A percentile compares a stretch with the other conserved stretches of the same genome.
Conservation (phyloP, 2,888 invertebrate genomes). For the Apotomis capreana region DNA sequence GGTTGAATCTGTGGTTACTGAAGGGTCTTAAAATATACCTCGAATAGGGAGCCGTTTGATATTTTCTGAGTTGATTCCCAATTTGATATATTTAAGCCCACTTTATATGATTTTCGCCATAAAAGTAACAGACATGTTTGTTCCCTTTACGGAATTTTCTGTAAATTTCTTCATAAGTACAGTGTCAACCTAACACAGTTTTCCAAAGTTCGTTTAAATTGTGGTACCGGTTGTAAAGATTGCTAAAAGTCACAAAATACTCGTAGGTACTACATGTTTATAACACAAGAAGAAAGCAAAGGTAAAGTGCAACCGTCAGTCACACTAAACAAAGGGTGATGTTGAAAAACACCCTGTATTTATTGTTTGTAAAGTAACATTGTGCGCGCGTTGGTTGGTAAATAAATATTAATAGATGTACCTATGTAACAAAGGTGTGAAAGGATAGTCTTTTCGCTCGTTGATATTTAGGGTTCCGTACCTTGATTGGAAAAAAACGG, state of each 20-base stretch:
- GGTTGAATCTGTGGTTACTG: background rate
- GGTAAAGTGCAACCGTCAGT: slow-evolving; percentile 45
- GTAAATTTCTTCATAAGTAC: no score
- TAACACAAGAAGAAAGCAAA: slow-evolving; percentile 44
- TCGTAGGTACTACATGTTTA: slow-evolving; percentile 3
- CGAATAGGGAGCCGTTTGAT: background rate
- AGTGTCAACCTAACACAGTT: background rate
- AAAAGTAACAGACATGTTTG: no score
- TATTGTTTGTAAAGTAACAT: slow-evolving; percentile 71
- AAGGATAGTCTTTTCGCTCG: slow-evolving; percentile 28
- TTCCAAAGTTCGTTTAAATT: no score
- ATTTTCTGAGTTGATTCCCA: slow-evolving; percentile 1
- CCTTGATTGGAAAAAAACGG: no score
- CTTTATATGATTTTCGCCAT: background rate
- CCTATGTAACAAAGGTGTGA: slow-evolving; percentile 25
- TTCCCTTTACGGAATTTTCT: no score
- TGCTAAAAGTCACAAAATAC: background rate
- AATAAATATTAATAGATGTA: slow-evolving; percentile 37
- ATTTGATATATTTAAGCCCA: background rate
- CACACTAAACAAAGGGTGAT: slow-evolving; percentile 59
- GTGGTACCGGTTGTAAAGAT: background rate
- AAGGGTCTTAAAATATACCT: slow-evolving; percentile 9
- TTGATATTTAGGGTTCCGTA: background rate
- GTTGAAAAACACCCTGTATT: slow-evolving; percentile 73
- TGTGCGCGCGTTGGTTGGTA: slow-evolving; percentile 56